phyloP scores from a whole-genome alignment of 1,140 invertebrate genomes.

The Adoxophyes honmai region DNA sequence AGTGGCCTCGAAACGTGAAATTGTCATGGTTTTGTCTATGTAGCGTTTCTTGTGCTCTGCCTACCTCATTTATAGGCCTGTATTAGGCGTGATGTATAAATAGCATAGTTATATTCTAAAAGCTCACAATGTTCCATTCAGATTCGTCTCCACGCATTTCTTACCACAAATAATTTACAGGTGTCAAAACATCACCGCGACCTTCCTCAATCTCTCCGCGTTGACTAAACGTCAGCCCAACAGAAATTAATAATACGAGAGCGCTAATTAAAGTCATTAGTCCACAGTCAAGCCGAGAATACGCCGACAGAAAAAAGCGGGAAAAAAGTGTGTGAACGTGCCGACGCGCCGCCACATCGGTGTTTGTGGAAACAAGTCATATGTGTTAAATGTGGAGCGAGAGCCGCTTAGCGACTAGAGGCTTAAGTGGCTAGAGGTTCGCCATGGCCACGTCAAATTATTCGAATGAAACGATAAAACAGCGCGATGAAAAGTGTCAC shows the following conservation, averaged over 20 bases:
- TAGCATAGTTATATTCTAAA: too few species aligned
- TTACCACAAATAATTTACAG: slow-evolving; percentile 20
- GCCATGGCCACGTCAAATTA: too few species aligned
- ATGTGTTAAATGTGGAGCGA: slow-evolving; percentile 58
- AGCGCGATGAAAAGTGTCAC: too few species aligned
- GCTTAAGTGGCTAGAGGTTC: slow-evolving; percentile 16
- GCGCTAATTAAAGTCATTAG: slow-evolving; percentile 71
- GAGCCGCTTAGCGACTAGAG: slow-evolving; percentile 22
- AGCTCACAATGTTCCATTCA: too few species aligned
- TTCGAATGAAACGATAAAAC: too few species aligned
- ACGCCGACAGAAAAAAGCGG: slow-evolving; percentile 50
- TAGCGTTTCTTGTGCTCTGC: too few species aligned
- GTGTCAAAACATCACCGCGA: slow-evolving; percentile 41
- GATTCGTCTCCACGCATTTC: slow-evolving; percentile 16
- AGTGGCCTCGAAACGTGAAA: too few species aligned
- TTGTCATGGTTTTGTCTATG: too few species aligned
- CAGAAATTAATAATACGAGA: slow-evolving; percentile 63
- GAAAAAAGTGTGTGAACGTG: slow-evolving; percentile 61
- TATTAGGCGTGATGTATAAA: too few species aligned
- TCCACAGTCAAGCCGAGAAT: slow-evolving; percentile 42
- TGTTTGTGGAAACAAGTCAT: slow-evolving; percentile 70
- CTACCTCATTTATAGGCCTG: too few species aligned
- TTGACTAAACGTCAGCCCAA: slow-evolving; percentile 31
- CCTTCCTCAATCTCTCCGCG: slow-evolving; percentile 28
- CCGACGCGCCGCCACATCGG: slow-evolving; percentile 36